Base-by-base conservation (phyloP, 2,797 vertebrate species). In the Tenualosa ilisha region DNA sequence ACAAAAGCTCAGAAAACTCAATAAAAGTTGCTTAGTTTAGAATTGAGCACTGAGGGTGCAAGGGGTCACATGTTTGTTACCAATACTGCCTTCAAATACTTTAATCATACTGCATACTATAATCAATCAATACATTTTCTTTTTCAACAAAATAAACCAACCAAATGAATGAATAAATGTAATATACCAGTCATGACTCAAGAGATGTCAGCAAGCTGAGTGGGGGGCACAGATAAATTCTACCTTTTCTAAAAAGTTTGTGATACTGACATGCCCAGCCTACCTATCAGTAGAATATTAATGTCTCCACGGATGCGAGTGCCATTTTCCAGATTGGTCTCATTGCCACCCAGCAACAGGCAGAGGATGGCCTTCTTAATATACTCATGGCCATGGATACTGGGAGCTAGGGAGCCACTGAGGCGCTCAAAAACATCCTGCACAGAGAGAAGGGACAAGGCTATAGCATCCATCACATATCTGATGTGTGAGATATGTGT, bases 231-330 rank as follows among this genome's bases (percentile, higher is more conserved):
- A 75, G 11, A 75, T 24, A 37, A 40, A 75, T 79, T 79, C 17
- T 7, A 20, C 37, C 31, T 6, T 17, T 72, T 5, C 1, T 20
- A 59, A n/a, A 8, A 12, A 8, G 17, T 22, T 79, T 1, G 8
- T 72, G 43, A 51, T 5, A 3, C n/a, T 2, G 17, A 46, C 20
- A 61, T 51, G 49, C 0, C 72, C 24, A 85, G 88, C 91, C 92
- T 91, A 96, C 95, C 96, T 94, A 96, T 97, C 91, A 97, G 95
- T 82, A 97, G 93, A 88, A 97, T 95, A 94, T 95, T 94, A 93
- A 96, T 96, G 91, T 94, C 94, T 91, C 94, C 95, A 93, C 95
- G 93, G 93, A 95, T 96, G 89, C 89, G 79, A 83, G 94, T 95
- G 87, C 94, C 93, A 88, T 96, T 93, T 88, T 94, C 92, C 91